Evolutionary conservation across 2,888 invertebrate species (phyloP).

Genomic region (Himalopsyche tibetana): DNA sequence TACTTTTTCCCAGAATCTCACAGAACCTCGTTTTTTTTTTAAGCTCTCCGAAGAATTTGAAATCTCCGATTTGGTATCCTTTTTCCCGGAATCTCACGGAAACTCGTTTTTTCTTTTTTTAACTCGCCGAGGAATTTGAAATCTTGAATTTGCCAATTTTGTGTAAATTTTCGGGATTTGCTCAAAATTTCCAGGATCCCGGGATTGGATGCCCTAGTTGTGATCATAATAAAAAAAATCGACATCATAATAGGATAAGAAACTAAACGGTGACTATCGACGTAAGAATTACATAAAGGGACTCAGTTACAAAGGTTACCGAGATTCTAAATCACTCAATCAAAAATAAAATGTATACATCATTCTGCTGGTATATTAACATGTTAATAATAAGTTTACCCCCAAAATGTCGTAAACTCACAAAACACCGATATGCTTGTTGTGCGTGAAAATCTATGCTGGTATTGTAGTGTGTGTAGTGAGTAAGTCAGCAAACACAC

Average conservation of each 20-base stretch:
- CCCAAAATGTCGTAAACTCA: slow-evolving; percentile 10
- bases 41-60: too few relatives aligned
- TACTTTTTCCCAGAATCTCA: too few relatives aligned
- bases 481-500: neutral
- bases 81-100: too few relatives aligned
- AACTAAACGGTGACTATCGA: neutral
- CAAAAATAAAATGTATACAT: slow-evolving; percentile 2
- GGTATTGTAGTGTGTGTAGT: neutral
- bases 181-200: too few relatives aligned
- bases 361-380: slow-evolving; percentile 22
- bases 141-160: too few relatives aligned
- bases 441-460: neutral
- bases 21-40: too few relatives aligned
- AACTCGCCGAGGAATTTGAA: too few relatives aligned
- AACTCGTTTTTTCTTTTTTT: too few relatives aligned
- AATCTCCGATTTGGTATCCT: too few relatives aligned
- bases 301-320: neutral
- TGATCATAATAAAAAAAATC: too few relatives aligned
- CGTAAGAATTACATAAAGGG: neutral
- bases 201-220: too few relatives aligned
- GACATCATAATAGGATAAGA: neutral
- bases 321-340: slow-evolving; percentile 4
- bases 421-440: slow-evolving; percentile 12
- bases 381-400: slow-evolving; percentile 3
- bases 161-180: too few relatives aligned